These are phyloP conservation scores for Lucinisca nassula DNA, from an alignment of 2,888 invertebrate species.

Conservation along the genomic window DNA sequence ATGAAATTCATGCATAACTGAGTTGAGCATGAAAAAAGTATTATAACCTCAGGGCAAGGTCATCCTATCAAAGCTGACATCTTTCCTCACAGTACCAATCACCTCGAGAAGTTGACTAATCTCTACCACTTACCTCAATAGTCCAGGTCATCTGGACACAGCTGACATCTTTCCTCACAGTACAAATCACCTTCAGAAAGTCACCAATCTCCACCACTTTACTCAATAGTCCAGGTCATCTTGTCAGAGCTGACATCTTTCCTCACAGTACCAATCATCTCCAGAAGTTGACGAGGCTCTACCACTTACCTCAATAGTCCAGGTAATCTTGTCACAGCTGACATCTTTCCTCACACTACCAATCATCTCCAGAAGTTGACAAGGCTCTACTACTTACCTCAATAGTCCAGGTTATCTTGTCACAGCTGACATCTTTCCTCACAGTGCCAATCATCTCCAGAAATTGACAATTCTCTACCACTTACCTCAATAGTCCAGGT, in stretches of 20 bases:
- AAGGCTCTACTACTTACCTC: too few species aligned
- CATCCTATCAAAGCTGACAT: constrained; percentile 73
- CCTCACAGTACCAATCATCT: constrained; percentile 75
- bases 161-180: constrained; percentile 72
- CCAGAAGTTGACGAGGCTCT: constrained; percentile 69
- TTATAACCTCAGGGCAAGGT: too few species aligned
- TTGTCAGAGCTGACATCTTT: constrained; percentile 73
- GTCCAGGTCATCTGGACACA: constrained; percentile 72
- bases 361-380: constrained; percentile 73
- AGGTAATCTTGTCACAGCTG: constrained; percentile 68
- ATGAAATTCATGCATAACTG: too few species aligned
- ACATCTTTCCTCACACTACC: constrained; percentile 76
- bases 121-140: constrained; percentile 81
- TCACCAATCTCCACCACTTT: constrained; percentile 27
- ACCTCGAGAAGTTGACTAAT: too few species aligned
- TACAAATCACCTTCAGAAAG: constrained; percentile 70
- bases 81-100: too few species aligned
- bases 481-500: constrained; percentile 76
- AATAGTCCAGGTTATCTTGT: too few species aligned
- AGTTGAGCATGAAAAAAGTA: too few species aligned
- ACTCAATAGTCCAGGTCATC: constrained; percentile 71
- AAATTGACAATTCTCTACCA: too few species aligned
- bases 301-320: constrained; percentile 76
- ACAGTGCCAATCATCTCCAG: too few species aligned
- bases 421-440: too few species aligned